phyloP scores from a whole-genome alignment of 2,113 vertebrate species.

The Dicerorhinus sumatrensis region DNA sequence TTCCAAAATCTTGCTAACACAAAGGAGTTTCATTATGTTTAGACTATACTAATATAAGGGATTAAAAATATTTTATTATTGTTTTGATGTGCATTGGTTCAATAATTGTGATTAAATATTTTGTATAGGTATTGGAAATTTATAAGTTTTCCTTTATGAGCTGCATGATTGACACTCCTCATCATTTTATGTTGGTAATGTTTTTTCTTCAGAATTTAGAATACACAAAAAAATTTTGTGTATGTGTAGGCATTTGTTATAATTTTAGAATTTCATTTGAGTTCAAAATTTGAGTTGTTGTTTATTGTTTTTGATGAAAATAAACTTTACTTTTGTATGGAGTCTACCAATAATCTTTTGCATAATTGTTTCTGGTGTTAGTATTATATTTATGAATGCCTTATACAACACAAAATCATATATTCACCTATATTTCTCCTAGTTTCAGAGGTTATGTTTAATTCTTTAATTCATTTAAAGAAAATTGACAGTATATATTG shows the following conservation, averaged over 20 bases:
- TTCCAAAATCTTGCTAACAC: background rate
- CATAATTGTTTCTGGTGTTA: background rate
- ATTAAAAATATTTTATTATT: background rate
- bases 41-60: background rate
- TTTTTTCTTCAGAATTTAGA: background rate
- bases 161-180: background rate
- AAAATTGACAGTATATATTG: background rate
- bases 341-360: background rate
- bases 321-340: background rate
- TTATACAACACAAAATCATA: background rate
- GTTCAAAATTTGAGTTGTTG: background rate
- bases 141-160: background rate
- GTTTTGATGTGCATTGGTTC: background rate
- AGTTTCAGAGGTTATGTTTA: background rate
- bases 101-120: background rate
- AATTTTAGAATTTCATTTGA: background rate
- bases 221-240: too few species aligned
- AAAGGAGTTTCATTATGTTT: background rate
- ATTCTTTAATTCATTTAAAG: background rate
- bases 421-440: background rate
- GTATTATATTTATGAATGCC: background rate
- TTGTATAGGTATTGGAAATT: background rate
- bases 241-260: background rate
- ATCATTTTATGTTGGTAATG: background rate
- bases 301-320: background rate